Conservation (phyloP, 2,113 vertebrate species). For the Callipepla californica region DNA sequence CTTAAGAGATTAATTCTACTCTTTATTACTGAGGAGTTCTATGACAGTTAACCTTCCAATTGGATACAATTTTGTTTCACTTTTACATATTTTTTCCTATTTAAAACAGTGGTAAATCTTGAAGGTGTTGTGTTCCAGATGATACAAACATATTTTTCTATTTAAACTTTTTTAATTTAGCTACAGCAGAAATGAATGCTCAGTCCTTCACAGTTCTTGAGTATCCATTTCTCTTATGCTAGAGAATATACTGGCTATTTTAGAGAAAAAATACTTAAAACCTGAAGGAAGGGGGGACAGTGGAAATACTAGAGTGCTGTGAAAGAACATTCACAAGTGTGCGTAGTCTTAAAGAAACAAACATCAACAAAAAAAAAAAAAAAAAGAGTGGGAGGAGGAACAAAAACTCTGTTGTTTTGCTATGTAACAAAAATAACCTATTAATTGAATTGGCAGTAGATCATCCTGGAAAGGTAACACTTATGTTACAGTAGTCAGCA, state of each 20-base stretch:
- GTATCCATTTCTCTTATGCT: not conserved
- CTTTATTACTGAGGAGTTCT: not conserved
- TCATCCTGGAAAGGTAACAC: not conserved
- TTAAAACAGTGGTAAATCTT: not conserved
- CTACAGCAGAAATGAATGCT: not conserved
- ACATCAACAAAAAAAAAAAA: not conserved
- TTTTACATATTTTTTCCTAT: not conserved
- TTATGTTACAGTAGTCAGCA: not conserved
- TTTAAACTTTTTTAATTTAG: not conserved
- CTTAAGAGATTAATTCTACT: not conserved
- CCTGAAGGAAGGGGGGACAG: not conserved
- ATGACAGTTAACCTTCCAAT: not conserved
- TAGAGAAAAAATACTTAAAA: not conserved
- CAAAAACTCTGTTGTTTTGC: not conserved
- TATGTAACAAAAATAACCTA: not conserved
- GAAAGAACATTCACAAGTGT: not conserved
- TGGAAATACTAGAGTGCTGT: not conserved
- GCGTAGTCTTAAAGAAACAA: not conserved
- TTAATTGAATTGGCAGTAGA: not conserved
- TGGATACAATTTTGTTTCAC: not conserved
- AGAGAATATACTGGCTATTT: not conserved
- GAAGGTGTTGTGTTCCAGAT: not conserved
- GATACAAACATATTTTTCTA: not conserved
- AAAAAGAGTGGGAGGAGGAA: not conserved
- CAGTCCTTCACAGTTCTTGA: not conserved